phyloP scores from a whole-genome alignment of 2,113 vertebrate species.

The Cyprinodon tularosa region DNA sequence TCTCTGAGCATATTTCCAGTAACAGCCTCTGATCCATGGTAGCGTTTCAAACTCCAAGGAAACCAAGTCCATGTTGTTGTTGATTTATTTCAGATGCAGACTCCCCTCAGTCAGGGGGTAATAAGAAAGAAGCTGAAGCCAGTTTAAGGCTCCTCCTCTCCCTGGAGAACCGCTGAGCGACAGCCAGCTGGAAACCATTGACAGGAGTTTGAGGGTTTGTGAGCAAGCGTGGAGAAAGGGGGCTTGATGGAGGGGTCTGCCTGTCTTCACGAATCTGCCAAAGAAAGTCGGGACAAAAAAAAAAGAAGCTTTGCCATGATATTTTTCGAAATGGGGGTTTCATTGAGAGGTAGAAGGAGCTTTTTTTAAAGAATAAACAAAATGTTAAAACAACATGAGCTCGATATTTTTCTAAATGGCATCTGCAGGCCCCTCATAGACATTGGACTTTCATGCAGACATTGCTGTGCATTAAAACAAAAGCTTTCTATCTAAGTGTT shows the following conservation, averaged over 20 bases:
- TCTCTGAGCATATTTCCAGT: slow-evolving; percentile 41
- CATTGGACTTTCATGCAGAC: slow-evolving; percentile 22
- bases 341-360: neutral
- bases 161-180: slow-evolving; percentile 49
- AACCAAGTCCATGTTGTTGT: slow-evolving; percentile 1
- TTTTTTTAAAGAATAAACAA: slow-evolving; percentile 34
- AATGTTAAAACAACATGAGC: neutral
- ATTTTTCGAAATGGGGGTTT: slow-evolving; percentile 28
- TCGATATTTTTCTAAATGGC: slow-evolving; percentile 2
- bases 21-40: slow-evolving; percentile 11
- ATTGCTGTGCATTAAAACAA: slow-evolving; percentile 20
- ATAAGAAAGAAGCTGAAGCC: slow-evolving; percentile 51
- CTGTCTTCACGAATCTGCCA: slow-evolving; percentile 36
- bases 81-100: slow-evolving; percentile 11
- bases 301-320: slow-evolving; percentile 42
- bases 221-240: slow-evolving; percentile 43
- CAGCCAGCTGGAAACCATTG: slow-evolving; percentile 76
- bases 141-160: slow-evolving; percentile 59
- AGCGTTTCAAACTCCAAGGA: neutral
- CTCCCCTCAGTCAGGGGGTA: slow-evolving; percentile 3
- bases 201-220: slow-evolving; percentile 57
- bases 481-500: neutral
- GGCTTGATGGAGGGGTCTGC: slow-evolving; percentile 35
- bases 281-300: slow-evolving; percentile 34
- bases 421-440: slow-evolving; percentile 37